A percentile compares a stretch with the other conserved stretches of the same genome.
phyloP scores from a whole-genome alignment of 2,113 vertebrate species.

The Pluvialis apricaria region DNA sequence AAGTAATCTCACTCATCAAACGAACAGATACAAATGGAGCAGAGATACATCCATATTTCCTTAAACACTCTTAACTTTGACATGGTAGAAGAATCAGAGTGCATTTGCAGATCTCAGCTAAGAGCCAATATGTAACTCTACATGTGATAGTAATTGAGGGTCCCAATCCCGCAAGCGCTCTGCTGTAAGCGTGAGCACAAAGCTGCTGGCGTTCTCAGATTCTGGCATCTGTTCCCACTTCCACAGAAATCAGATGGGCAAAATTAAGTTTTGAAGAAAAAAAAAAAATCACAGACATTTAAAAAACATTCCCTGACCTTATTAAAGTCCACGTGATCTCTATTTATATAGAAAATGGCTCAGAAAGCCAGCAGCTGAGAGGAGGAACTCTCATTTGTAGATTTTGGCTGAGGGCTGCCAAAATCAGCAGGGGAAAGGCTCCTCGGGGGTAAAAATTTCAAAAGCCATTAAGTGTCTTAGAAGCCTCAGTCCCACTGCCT shows the following conservation, averaged over 20 bases:
- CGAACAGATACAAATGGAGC: background rate
- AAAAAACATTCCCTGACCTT: conserved; percentile 69
- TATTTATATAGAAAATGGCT: conserved; percentile 66
- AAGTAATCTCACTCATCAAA: conserved; percentile 11
- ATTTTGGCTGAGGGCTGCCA: conserved; percentile 53
- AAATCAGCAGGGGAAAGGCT: conserved; percentile 60
- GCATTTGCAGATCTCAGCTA: conserved; percentile 50
- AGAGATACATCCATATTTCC: background rate
- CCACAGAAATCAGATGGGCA: conserved; percentile 65
- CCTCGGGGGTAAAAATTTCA: conserved; percentile 50
- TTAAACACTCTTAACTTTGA: background rate
- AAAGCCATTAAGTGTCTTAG: conserved; percentile 48
- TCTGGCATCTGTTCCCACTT: conserved; percentile 68
- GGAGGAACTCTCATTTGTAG: conserved; percentile 60
- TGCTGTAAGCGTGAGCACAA: conserved; percentile 38
- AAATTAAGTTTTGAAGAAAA: conserved; percentile 44
- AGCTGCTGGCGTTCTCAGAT: conserved; percentile 57
- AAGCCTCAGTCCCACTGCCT: conserved; percentile 32
- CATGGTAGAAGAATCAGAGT: conserved; percentile 20
- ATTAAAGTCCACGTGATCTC: conserved; percentile 64
- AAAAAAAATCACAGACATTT: conserved; percentile 55
- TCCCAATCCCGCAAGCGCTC: conserved; percentile 43
- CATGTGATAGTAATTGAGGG: conserved; percentile 62
- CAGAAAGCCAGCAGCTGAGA: conserved; percentile 58
- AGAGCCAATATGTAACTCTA: conserved; percentile 4